Evolutionary conservation across 1,140 invertebrate genomes (phyloP), one percentile per base, ranked within the genome.

Genomic region (Onthophagus taurus): DNA sequence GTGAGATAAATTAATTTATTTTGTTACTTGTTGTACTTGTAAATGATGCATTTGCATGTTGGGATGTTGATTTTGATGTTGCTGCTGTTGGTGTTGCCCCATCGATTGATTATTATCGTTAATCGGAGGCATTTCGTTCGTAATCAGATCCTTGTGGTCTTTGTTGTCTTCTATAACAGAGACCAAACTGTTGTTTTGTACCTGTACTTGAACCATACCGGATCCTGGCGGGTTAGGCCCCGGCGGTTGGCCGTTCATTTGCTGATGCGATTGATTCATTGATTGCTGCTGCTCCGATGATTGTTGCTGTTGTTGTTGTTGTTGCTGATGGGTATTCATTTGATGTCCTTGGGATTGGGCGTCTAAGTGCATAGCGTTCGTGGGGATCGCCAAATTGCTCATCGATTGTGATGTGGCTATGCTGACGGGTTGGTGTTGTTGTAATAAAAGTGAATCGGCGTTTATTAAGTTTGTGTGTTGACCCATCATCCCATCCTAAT

Each of bases 171-270:
- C 63, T 16, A 65, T 65, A 6, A 65, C 63, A 3, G 60, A 63
- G 1, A 65, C 61, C 47, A 65, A 50, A n/a, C n/a, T n/a, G 47
- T 65, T 65, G 49, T 64, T 61, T 38, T 65, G 61, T 8, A 65
- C 63, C 48, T 64, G 61, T 9, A 65, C 63, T 42, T 65, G 63
- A 4, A 65, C 61, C 50, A 65, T 55, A 45, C 58, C 63, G 41
- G 54, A 55, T 3, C 35, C 48, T 30, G 21, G 35, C 9, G 33
- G 29, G n/a, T n/a, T n/a, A n/a, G n/a, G 19, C 42, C 21, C 14
- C 54, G n/a, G n/a, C n/a, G n/a, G 50, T 26, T 46, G 39, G 26
- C 54, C 49, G 14, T 33, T 9, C 31, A n/a, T 9, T 9, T 31
- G 55, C 12, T 42, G 44, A 44, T 46, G 48, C 33, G 44, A 46